Base-by-base conservation (phyloP, 2,888 invertebrate species). In the Limenitis camilla region DNA sequence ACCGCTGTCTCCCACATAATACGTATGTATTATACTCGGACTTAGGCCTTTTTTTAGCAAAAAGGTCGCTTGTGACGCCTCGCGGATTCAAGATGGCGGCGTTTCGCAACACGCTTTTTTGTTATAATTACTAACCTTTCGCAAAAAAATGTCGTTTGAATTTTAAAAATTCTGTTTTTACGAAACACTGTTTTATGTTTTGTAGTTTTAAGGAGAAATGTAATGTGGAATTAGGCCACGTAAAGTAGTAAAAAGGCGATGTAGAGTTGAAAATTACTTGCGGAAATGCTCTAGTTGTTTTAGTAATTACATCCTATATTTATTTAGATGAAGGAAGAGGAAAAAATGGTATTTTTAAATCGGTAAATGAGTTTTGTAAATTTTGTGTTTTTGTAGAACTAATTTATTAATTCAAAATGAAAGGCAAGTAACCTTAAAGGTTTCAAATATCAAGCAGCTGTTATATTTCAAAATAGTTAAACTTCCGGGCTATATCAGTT, bases 11-110 rank as follows among this genome's bases (percentile, higher is more conserved):
- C 71, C 71, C 65, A 71, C 73, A 75, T 79, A 76, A 76, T 81
- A 80, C 71, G 72, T 81, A 80, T 74, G 79, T 80, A 78, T 77
- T 78, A 73, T 75, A 76, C 72, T 69, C 66, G 76, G 78, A 80
- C 83, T 84, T 85, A 81, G 73, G 75, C 76, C 71, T 77, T 83
- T 83, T 82, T 78, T 70, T 66, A 69, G 64, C 69, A 72, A 74
- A 74, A 75, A 72, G 71, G 69, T 71, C 74, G 75, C 71, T 72
- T 76, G 79, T 81, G 82, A 84, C 81, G 82, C 83, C 78, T 81
- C 77, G 74, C 77, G 74, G 69, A 78, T 71, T 61, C 83, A 85
- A 86, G 83, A 86, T 86, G 85, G 85, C 85, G 71, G 65, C 69
- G 61, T 61, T 64, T 69, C 66, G 66, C 64, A 58, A 56, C 52